A percentile compares a stretch with the other conserved stretches of the same genome.
Conservation (phyloP, 2,797 vertebrate genomes). For the Danio jaintianensis region DNA sequence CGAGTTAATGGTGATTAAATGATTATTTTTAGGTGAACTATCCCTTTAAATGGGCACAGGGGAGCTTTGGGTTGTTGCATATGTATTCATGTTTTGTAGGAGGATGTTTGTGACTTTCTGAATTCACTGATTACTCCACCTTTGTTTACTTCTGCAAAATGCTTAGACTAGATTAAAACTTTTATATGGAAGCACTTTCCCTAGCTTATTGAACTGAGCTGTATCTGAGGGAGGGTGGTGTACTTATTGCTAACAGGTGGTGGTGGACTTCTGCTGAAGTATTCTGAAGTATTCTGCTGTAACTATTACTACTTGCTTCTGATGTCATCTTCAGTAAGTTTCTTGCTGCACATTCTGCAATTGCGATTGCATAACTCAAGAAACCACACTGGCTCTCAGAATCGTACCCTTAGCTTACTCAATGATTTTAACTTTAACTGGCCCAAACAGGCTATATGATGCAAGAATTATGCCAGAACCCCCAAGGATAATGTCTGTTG, state of each 20-base stretch:
- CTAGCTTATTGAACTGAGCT: background rate
- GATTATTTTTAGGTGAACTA: too few species aligned
- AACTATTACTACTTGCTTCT: background rate
- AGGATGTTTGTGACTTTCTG: background rate
- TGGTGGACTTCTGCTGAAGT: background rate
- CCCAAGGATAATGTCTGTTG: too few species aligned
- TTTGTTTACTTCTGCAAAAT: conserved; percentile 46
- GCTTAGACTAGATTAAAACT: background rate
- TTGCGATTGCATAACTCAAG: background rate
- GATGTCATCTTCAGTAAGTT: background rate
- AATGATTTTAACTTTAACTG: background rate
- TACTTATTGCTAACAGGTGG: background rate
- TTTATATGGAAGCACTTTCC: background rate
- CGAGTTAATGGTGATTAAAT: too few species aligned
- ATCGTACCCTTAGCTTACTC: background rate
- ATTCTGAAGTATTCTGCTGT: too few species aligned
- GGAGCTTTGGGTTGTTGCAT: background rate
- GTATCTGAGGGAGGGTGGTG: background rate
- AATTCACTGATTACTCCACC: conserved; percentile 35
- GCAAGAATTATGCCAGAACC: too few species aligned
- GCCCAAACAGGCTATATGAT: background rate
- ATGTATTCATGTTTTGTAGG: background rate
- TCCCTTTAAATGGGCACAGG: too few species aligned
- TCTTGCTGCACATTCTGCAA: conserved; percentile 1
- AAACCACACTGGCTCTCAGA: conserved; percentile 6